Percentiles rank a stretch among this genome's conserved stretches.
Conservation (phyloP, 2,797 vertebrate species). For the Synaphobranchus kaupii region DNA sequence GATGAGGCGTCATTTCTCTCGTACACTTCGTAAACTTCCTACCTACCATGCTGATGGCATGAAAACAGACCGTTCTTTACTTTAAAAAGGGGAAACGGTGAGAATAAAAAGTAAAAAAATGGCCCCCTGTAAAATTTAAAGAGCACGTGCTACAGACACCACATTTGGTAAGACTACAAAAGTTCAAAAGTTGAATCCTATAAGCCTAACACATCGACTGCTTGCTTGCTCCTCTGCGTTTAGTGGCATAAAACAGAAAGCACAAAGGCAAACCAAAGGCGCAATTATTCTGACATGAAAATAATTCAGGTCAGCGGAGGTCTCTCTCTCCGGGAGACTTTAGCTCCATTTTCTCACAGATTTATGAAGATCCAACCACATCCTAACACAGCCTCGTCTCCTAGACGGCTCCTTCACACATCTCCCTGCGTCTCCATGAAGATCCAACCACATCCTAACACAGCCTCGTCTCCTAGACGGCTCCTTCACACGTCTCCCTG, state of each 20-base stretch:
- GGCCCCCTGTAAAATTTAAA: neutral
- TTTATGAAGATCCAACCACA: neutral
- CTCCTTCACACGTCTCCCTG: too few species aligned
- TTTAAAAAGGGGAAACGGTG: neutral
- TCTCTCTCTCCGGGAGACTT: neutral
- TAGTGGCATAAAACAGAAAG: neutral
- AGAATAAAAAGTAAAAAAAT: neutral
- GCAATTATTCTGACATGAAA: neutral
- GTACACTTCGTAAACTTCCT: neutral
- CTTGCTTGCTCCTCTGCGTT: neutral
- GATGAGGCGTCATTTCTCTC: neutral
- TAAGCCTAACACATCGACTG: neutral
- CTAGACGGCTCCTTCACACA: too few species aligned
- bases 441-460: neutral
- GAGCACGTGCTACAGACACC: neutral
- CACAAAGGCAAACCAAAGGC: neutral
- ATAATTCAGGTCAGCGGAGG: slow-evolving; percentile 3
- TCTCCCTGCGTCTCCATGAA: neutral
- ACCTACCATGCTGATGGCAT: neutral
- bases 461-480: too few species aligned
- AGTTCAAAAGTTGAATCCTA: neutral
- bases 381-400: too few species aligned
- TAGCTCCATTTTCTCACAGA: neutral
- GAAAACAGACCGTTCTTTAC: neutral
- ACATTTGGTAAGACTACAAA: neutral